Base-by-base conservation (phyloP, 2,888 invertebrate genomes). In the Pyrrhosoma nymphula region DNA sequence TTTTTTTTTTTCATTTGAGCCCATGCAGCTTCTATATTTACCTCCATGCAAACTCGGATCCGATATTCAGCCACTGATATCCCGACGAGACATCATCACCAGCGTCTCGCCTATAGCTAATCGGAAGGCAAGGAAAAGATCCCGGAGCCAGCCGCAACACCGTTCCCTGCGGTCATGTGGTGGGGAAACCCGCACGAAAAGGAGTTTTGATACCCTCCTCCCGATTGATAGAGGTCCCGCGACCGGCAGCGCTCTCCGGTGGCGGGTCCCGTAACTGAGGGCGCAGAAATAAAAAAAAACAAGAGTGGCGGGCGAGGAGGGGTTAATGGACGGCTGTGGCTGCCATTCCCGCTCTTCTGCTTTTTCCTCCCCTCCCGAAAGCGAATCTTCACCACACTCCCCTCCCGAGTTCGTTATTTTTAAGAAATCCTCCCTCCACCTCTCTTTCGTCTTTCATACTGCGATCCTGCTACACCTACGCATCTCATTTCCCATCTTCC, bases 311-410 rank as follows among this genome's bases (percentile, higher is more conserved):
- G 47, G 69, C 56, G 56, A 39, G 47, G 75, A 69, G 93, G 75
- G 93, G 93, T 93, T 93, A 93, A 93, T 93, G 93, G 93, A 93
- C 93, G 93, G 30, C 47, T 63, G 75, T 75, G 93, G 47, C 69
- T 69, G 47, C 69, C 47, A 91, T 60, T 60, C 30, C 30, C n/a
- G 30, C 56, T 35, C 60, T n/a, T 4, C 91, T 35, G n/a, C 91
- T 8, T 12, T 14, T 18, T 23, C 82, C 39, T 8, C n/a, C 63
- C 23, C 91, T 69, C 35, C 10, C 16, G 91, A 91, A 35, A 69
- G 69, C n/a, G n/a, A n/a, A 26, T 35, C 82, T 82, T 35, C 18
- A 8, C n/a, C 75, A 0, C 35, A 39, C n/a, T 47, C 93, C 26
- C 47, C n/a, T n/a, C 69, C 69, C 35, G n/a, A 2, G 69, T n/a